phyloP scores from a whole-genome alignment of 2,888 invertebrate species.

The Nomada flava region DNA sequence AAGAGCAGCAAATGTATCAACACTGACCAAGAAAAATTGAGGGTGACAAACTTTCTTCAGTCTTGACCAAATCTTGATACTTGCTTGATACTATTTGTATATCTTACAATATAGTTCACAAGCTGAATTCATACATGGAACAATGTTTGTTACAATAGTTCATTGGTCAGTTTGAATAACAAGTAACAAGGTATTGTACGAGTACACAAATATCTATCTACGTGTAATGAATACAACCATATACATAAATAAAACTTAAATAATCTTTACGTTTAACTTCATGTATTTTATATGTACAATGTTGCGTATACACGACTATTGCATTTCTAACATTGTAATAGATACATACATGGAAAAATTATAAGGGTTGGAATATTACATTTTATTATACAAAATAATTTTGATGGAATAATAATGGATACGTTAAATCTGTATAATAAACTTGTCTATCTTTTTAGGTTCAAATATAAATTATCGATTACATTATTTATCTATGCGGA shows the following conservation, averaged over 20 bases:
- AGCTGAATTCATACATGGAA: neutral
- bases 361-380: neutral
- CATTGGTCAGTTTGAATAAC: slow-evolving; percentile 3
- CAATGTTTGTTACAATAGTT: neutral
- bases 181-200: neutral
- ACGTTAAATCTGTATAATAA: slow-evolving; percentile 16
- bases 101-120: neutral
- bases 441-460: neutral
- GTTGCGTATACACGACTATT: neutral
- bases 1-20: no score
- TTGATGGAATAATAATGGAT: neutral
- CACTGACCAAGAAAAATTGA: neutral
- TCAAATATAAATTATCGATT: slow-evolving; percentile 15
- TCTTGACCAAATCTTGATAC: neutral
- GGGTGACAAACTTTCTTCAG: slow-evolving; percentile 1
- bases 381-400: slow-evolving; percentile 1
- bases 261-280: neutral
- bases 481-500: slow-evolving; percentile 2
- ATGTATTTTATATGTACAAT: neutral
- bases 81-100: neutral
- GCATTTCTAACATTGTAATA: neutral
- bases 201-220: neutral
- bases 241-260: neutral
- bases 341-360: neutral
- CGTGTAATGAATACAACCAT: no score